Evolutionary conservation across 2,797 vertebrate species (phyloP).

Genomic region (Meda fulgida): DNA sequence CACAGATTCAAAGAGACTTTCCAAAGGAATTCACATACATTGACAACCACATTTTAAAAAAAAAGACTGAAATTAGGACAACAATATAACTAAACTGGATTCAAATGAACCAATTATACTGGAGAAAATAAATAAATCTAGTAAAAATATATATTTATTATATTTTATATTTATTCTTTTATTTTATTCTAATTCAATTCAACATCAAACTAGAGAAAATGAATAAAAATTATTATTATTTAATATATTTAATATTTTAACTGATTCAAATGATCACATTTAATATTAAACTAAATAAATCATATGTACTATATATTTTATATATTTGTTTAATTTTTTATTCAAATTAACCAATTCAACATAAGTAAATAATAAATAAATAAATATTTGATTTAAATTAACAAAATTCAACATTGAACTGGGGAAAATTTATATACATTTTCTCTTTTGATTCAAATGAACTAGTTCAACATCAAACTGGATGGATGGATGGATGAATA

Average conservation of each 20-base stretch:
- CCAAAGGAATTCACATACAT: constrained; percentile 8
- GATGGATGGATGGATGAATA: no score
- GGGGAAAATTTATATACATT: neutral
- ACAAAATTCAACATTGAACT: neutral
- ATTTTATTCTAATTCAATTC: neutral
- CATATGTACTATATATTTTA: neutral
- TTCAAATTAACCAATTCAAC: neutral
- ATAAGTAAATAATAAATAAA: neutral
- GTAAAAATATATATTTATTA: neutral
- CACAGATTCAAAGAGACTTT: constrained; percentile 14
- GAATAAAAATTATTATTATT: neutral
- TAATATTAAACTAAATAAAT: neutral
- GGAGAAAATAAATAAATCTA: neutral
- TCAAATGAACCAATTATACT: neutral
- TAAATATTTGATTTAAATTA: neutral
- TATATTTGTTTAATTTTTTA: no score
- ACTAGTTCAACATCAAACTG: neutral
- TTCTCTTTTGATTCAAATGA: neutral
- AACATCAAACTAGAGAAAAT: neutral
- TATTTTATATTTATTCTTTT: neutral
- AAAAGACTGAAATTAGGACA: neutral
- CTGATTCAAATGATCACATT: neutral
- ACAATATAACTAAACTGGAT: neutral
- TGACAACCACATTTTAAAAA: neutral
- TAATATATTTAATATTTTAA: neutral